These are phyloP conservation scores for Plutomurus gul DNA, from an alignment of 1,140 invertebrate genomes.

Conservation along the genomic window DNA sequence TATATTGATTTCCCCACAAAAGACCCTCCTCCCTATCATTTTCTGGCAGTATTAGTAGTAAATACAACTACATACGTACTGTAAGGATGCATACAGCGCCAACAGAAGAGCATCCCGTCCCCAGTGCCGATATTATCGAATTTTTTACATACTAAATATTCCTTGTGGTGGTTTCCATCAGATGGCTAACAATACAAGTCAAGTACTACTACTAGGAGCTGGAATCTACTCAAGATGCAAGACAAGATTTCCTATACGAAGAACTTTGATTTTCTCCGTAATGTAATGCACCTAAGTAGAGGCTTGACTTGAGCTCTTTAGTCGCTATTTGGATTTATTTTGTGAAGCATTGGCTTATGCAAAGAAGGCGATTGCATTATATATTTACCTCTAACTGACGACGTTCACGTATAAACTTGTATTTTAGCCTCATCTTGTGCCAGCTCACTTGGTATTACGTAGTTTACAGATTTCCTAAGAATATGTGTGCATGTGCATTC, in stretches of 20 bases:
- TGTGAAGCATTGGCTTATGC: slow-evolving; percentile 17
- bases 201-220: not conserved
- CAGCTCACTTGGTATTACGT: no score
- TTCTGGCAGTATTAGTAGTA: no score
- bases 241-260: not conserved
- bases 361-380: not conserved
- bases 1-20: slow-evolving; percentile 40
- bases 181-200: not conserved
- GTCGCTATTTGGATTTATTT: slow-evolving; percentile 20
- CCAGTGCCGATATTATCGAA: not conserved
- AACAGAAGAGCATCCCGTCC: not conserved
- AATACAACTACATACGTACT: no score
- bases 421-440: no score
- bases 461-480: no score
- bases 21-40: slow-evolving; percentile 22
- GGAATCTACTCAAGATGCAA: not conserved
- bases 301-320: slow-evolving; percentile 11
- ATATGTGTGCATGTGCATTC: no score
- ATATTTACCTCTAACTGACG: no score
- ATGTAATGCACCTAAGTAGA: not conserved
- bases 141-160: slow-evolving; percentile 10
- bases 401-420: no score
- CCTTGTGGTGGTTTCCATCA: not conserved
- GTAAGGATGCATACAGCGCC: no score
- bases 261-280: not conserved